phyloP scores from a whole-genome alignment of 2,797 vertebrate species.

The Pangasius sanitwongsei region DNA sequence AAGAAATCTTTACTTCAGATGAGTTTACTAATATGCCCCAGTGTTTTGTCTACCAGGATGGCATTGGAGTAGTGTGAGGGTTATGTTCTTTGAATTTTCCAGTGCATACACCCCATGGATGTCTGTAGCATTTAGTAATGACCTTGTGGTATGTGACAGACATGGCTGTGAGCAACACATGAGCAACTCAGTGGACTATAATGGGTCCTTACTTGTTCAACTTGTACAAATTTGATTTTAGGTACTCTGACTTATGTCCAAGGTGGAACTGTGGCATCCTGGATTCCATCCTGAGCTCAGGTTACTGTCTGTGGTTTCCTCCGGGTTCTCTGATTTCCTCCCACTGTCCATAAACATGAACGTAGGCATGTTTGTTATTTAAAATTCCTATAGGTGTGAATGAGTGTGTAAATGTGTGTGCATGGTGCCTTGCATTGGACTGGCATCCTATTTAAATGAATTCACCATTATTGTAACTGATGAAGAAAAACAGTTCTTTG shows the following conservation, averaged over 20 bases:
- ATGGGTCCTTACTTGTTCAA: background rate
- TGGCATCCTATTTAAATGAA: background rate
- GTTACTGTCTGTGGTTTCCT: background rate
- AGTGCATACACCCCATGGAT: background rate
- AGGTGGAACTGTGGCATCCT: background rate
- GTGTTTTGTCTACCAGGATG: background rate
- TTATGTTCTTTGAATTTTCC: background rate
- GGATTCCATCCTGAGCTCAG: background rate
- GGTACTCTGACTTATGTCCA: background rate
- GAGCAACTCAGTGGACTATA: background rate
- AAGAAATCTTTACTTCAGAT: too few relatives aligned
- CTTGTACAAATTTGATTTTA: background rate
- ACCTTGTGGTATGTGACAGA: background rate
- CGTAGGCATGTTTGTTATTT: background rate
- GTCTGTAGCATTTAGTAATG: background rate
- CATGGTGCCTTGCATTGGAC: background rate
- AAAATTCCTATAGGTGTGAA: background rate
- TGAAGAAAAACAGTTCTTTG: background rate
- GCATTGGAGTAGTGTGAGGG: background rate
- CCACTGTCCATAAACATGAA: background rate
- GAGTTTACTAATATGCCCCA: background rate
- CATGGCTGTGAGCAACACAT: background rate
- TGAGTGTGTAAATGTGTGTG: background rate
- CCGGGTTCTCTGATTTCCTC: background rate
- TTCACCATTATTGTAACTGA: background rate